Evolutionary conservation across 2,888 invertebrate genomes (phyloP), one percentile per base, ranked within the genome.

Genomic region (Microdon myrmicae): DNA sequence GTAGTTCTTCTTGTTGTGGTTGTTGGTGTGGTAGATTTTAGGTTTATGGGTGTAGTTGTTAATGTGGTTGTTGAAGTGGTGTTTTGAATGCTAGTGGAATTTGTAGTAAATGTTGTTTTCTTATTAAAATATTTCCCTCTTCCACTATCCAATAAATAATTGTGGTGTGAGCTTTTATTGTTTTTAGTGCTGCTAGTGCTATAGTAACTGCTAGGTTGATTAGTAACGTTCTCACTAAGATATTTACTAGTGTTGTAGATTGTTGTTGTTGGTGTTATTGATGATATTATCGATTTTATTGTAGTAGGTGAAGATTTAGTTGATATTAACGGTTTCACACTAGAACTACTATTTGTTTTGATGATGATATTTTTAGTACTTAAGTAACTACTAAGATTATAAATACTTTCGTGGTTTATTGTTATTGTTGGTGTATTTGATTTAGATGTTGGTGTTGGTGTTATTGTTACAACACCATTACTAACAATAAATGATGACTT

Each of bases 1-100:
- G 58, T 68, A 73, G 55, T 71, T 64, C 44, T 71, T 56, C 54
- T 53, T 68, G 39, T 12, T 38, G 25, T 72, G 70, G 54, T 70
- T 68, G 66, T 70, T 69, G 61, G 69, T 73, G 66, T 69, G 58
- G 53, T 2, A 64, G 69, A 38, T 47, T 49, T 39, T 41, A 23
- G 34, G 34, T 43, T 41, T 32, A 14, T 19, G 26, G 25, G 34
- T 43, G 48, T 25, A 14, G 28, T 39, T 59, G 48, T 58, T 61
- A 59, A 7, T 31, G 28, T 55, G 35, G 60, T 44, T 28, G 38
- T 59, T 31, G 48, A 26, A 26, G 28, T n/a, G 10, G 25, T 38
- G 17, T 28, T 22, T 7, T 34, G 26, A 29, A 29, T 49, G 37
- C 29, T 51, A 44, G 49, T 38, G 39, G 44, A 20, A 17, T 29